Base-by-base conservation (phyloP, 2,888 invertebrate species). In the Lycophotia porphyrea region DNA sequence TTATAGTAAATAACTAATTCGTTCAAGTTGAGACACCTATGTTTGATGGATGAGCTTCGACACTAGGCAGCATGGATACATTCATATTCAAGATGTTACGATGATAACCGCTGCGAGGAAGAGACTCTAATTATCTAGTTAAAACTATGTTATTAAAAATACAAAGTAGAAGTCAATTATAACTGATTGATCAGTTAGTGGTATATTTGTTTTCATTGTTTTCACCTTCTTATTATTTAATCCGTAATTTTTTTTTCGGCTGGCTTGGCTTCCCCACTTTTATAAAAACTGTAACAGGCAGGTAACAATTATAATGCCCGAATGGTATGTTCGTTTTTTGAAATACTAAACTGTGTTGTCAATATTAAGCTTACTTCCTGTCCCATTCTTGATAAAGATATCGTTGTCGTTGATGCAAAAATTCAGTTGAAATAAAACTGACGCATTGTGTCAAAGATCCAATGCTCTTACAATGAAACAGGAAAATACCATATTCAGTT, bases 1-100 rank as follows among this genome's bases (percentile, higher is more conserved):
- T 76, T 78, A 74, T 63, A 71, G 65, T 78, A 65, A 75, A 75
- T 74, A 80, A 77, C 80, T 34, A 78, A 84, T 84, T 84, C 71
- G 84, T 80, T 83, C 77, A 66, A 72, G 75, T 80, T 74, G 55
- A 66, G 76, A 78, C 76, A 86, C 55, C 60, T 52, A 60, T 74
- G 61, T 61, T 52, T 86, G 84, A 84, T 85, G 67, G 74, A 85
- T 84, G 84, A 74, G 84, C 70, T 58, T 55, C 52, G 47, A 71
- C 66, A 63, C 44, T 49, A 11, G 34, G 27, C 58, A 44, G 65
- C 24, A 64, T 73, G 49, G 34, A 82, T 73, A 73, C 39, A 72
- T 76, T 66, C 52, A 67, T 75, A 71, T 65, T 72, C 55, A 72
- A 74, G 69, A 84, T 80, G 65, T 64, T 67, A 39, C 36, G 13